Evolutionary conservation across 2,888 invertebrate genomes (phyloP).

Genomic region (Agrotis exclamationis): DNA sequence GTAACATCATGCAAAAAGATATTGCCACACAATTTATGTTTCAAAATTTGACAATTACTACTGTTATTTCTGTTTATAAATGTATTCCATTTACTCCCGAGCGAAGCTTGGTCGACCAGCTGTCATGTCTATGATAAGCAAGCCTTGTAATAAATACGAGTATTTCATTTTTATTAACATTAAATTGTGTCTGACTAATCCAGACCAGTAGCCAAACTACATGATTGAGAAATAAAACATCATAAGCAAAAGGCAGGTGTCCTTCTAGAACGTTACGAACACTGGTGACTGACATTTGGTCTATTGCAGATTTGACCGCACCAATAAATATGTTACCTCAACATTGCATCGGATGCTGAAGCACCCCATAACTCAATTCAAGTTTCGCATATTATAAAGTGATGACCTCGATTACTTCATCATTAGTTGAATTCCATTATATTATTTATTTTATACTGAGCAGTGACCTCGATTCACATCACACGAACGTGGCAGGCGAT

Average conservation of each 20-base stretch:
- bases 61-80: too few species aligned
- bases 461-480: slow-evolving; percentile 15
- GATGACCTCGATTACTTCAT: slow-evolving; percentile 26
- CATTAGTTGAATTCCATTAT: slow-evolving; percentile 4
- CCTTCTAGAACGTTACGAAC: not conserved
- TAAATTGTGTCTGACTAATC: not conserved
- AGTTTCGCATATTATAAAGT: not conserved
- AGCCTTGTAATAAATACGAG: not conserved
- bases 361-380: slow-evolving; percentile 17
- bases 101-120: too few species aligned
- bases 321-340: slow-evolving; percentile 17
- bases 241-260: not conserved
- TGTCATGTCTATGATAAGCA: too few species aligned
- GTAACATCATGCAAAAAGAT: too few species aligned
- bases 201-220: not conserved
- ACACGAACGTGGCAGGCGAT: not conserved
- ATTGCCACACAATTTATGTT: too few species aligned
- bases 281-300: not conserved
- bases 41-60: too few species aligned
- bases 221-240: slow-evolving; percentile 5
- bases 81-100: too few species aligned
- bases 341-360: not conserved
- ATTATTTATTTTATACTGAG: slow-evolving; percentile 8
- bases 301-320: not conserved
- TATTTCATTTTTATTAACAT: not conserved